A percentile compares a stretch with the other conserved stretches of the same genome.
Evolutionary conservation across 1,140 invertebrate genomes (phyloP).

Genomic region (Holotrichia oblita): DNA sequence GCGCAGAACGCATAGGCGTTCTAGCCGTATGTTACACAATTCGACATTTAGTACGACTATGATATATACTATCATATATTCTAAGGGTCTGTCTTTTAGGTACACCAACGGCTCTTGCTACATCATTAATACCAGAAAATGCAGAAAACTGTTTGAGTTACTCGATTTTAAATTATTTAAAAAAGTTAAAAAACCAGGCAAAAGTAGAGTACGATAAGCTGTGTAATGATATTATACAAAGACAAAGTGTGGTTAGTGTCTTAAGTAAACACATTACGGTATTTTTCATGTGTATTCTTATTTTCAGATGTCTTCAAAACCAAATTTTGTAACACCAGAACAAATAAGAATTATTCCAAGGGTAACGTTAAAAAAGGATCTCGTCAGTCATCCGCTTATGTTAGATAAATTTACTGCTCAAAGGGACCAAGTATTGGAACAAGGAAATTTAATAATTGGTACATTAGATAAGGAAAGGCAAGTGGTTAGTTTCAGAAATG

Average conservation of each 20-base stretch:
- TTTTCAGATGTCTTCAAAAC: slow-evolving; percentile 50
- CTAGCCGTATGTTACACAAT: not conserved
- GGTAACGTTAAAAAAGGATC: slow-evolving; percentile 80
- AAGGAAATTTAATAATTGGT: slow-evolving; percentile 84
- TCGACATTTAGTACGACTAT: no score
- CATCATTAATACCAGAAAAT: slow-evolving; percentile 88
- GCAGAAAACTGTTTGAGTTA: slow-evolving; percentile 94
- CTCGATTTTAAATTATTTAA: slow-evolving; percentile 93
- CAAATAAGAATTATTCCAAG: slow-evolving; percentile 66
- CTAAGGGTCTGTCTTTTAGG: no score
- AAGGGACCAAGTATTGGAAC: slow-evolving; percentile 86
- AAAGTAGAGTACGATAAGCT: slow-evolving; percentile 95
- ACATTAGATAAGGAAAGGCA: slow-evolving; percentile 64
- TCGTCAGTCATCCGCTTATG: slow-evolving; percentile 81
- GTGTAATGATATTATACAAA: slow-evolving; percentile 64
- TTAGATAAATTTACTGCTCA: slow-evolving; percentile 84
- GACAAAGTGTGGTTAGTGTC: slow-evolving; percentile 55
- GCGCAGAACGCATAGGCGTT: not conserved
- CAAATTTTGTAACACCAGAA: slow-evolving; percentile 57
- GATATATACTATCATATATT: no score
- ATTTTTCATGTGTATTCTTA: not conserved
- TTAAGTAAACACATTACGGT: not conserved
- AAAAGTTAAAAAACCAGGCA: slow-evolving; percentile 94
- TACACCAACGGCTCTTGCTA: slow-evolving; percentile 78
- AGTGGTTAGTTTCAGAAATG: slow-evolving; percentile 81